Evolutionary conservation across 1,140 invertebrate genomes (phyloP).

Genomic region (Zophobas morio): DNA sequence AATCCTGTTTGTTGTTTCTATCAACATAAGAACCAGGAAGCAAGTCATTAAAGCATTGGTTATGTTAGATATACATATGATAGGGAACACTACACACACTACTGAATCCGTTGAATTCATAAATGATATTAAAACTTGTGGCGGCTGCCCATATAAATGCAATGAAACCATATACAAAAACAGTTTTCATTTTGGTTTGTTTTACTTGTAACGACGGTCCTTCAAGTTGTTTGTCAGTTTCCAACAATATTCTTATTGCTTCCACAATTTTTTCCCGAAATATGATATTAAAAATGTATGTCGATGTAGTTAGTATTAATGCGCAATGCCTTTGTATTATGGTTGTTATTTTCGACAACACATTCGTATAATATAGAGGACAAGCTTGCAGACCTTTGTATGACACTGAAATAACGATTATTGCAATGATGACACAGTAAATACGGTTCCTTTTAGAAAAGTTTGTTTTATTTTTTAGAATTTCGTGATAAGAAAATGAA

Average conservation of each 20-base stretch:
- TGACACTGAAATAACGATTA: not conserved
- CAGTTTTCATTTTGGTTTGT: not conserved
- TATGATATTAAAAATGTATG: not conserved
- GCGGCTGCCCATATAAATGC: not conserved
- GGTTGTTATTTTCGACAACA: slow-evolving; percentile 19
- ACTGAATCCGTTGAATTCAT: not conserved
- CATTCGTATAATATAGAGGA: not conserved
- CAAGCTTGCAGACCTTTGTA: not conserved
- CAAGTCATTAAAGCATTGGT: not conserved
- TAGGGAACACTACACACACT: not conserved
- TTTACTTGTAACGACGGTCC: not conserved
- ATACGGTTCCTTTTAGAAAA: not conserved
- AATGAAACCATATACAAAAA: not conserved
- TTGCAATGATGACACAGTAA: not conserved
- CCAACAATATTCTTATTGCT: not conserved
- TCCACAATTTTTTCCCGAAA: not conserved
- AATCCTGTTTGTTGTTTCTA: too few relatives aligned
- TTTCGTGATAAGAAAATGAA: too few relatives aligned
- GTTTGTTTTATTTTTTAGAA: not conserved
- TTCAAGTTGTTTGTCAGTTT: not conserved
- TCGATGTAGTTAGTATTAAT: not conserved
- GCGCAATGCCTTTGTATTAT: slow-evolving; percentile 7
- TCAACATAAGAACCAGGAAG: too few relatives aligned
- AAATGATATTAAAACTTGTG: not conserved
- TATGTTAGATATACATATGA: not conserved